phyloP scores from a whole-genome alignment of 2,888 invertebrate genomes.

The Parapristionchus giblindavisi region DNA sequence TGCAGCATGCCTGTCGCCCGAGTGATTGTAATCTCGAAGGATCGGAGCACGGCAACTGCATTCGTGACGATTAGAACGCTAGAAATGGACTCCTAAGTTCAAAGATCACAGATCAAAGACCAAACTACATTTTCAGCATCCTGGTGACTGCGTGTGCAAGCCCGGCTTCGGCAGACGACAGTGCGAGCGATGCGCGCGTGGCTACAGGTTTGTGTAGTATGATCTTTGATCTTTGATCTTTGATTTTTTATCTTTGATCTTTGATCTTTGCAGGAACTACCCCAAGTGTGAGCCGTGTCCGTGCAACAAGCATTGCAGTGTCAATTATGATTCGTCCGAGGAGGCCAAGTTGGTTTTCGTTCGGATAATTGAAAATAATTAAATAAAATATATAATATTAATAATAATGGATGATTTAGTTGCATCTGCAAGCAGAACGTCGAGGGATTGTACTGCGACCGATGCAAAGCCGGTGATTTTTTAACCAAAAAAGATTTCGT shows the following conservation, averaged over 20 bases:
- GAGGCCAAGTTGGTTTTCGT: slow-evolving; percentile 77
- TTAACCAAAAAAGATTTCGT: no score
- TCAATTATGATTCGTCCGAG: slow-evolving; percentile 74
- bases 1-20: slow-evolving; percentile 70
- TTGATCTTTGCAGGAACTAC: slow-evolving; percentile 76
- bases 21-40: slow-evolving; percentile 77
- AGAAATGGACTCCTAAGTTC: slow-evolving; percentile 66
- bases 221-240: no score
- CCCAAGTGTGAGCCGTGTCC: slow-evolving; percentile 86
- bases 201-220: slow-evolving; percentile 74
- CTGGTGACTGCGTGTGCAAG: slow-evolving; percentile 83
- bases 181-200: slow-evolving; percentile 85
- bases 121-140: slow-evolving; percentile 70
- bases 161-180: slow-evolving; percentile 83
- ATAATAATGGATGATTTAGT: slow-evolving; percentile 32
- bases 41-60: slow-evolving; percentile 78
- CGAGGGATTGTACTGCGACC: slow-evolving; percentile 84
- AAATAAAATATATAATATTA: no score
- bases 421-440: slow-evolving; percentile 79
- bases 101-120: background rate
- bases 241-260: slow-evolving; percentile 3
- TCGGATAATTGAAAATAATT: no score
- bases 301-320: slow-evolving; percentile 79
- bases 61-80: slow-evolving; percentile 72
- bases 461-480: slow-evolving; percentile 84